These are phyloP conservation scores for Sebastes schlegelii DNA, from an alignment of 2,113 vertebrate genomes.

Conservation along the genomic window DNA sequence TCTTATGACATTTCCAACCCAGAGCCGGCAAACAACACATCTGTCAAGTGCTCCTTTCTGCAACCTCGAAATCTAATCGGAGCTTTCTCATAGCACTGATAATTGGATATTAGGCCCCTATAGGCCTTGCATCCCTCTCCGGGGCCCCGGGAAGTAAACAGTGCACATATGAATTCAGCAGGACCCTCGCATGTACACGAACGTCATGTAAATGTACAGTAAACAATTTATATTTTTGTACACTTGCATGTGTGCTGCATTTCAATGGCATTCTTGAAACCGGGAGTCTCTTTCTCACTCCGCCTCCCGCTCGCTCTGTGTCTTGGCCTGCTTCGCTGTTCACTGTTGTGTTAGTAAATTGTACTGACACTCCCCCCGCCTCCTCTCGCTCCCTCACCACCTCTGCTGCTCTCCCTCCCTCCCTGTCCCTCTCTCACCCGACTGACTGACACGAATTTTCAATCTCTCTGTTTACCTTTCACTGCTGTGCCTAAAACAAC, in stretches of 20 bases:
- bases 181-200: slow-evolving; percentile 6
- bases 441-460: slow-evolving; percentile 88
- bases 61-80: slow-evolving; percentile 72
- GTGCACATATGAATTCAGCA: slow-evolving; percentile 26
- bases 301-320: slow-evolving; percentile 56
- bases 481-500: slow-evolving; percentile 88
- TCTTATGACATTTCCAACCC: slow-evolving; percentile 74
- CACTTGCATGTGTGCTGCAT: slow-evolving; percentile 50
- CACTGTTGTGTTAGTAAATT: slow-evolving; percentile 88
- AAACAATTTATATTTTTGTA: slow-evolving; percentile 33
- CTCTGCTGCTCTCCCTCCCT: slow-evolving; percentile 62
- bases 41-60: slow-evolving; percentile 69
- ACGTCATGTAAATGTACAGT: slow-evolving; percentile 39
- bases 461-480: slow-evolving; percentile 89
- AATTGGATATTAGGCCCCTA: slow-evolving; percentile 64
- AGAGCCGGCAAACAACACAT: slow-evolving; percentile 64
- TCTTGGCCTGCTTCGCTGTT: slow-evolving; percentile 82
- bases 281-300: slow-evolving; percentile 59
- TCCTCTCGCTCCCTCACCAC: slow-evolving; percentile 65
- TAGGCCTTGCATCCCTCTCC: slow-evolving; percentile 42
- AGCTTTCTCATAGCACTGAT: slow-evolving; percentile 64
- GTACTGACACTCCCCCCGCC: slow-evolving; percentile 82
- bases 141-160: slow-evolving; percentile 52
- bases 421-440: slow-evolving; percentile 80
- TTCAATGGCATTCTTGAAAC: slow-evolving; percentile 64